phyloP scores from a whole-genome alignment of 2,888 invertebrate species.

The Uloborus plumipes region DNA sequence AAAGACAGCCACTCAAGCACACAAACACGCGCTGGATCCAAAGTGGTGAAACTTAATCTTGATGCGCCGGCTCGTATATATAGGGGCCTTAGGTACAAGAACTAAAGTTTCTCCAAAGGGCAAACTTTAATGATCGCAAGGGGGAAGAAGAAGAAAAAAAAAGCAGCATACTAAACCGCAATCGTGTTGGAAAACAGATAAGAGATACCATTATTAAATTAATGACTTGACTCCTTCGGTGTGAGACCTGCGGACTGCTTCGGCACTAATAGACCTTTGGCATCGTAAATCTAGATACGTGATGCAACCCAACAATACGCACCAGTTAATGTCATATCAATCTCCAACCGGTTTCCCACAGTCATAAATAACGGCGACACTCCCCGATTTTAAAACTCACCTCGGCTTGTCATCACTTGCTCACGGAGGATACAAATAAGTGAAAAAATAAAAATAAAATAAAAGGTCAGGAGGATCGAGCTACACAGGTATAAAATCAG shows the following conservation, averaged over 20 bases:
- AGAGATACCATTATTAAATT: conserved; percentile 34
- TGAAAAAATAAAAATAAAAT: too few species aligned
- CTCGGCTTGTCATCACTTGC: conserved; percentile 44
- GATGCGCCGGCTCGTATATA: too few species aligned
- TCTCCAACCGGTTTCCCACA: conserved; percentile 24
- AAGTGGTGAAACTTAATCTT: too few species aligned
- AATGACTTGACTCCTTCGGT: conserved; percentile 24
- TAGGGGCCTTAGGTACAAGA: too few species aligned
- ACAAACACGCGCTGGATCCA: too few species aligned
- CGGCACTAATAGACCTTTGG: conserved; percentile 27
- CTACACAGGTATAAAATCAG: background rate
- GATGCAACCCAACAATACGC: background rate
- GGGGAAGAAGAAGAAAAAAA: too few species aligned
- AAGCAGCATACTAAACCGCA: too few species aligned
- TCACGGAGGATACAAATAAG: conserved; percentile 7
- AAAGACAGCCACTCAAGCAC: too few species aligned
- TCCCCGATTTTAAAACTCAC: conserved; percentile 44
- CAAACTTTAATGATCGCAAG: too few species aligned
- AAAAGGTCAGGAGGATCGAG: background rate
- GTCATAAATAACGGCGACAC: conserved; percentile 36
- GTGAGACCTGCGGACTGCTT: conserved; percentile 4
- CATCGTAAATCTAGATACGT: conserved; percentile 36
- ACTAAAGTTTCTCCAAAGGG: too few species aligned
- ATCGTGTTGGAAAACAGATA: conserved; percentile 1
- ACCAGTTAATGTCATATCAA: conserved; percentile 20